Conservation (phyloP, 2,888 invertebrate genomes). For the Unio pictorum region DNA sequence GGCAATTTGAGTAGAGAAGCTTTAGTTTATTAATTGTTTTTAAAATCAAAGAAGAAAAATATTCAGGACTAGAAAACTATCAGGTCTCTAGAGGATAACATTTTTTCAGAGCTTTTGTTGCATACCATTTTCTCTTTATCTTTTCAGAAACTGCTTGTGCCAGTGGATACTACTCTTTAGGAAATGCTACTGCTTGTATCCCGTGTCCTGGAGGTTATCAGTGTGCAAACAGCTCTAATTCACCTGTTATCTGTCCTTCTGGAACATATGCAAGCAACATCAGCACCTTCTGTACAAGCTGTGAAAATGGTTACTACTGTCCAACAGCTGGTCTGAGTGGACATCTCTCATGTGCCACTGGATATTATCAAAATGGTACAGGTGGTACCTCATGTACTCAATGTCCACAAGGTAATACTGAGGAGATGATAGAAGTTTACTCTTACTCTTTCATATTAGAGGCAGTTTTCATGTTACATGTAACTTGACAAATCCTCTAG, state of each 20-base stretch:
- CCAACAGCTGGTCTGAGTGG: conserved; percentile 44
- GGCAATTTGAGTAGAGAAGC: too few relatives aligned
- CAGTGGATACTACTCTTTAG: conserved; percentile 59
- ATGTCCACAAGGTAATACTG: conserved; percentile 57
- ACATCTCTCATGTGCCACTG: conserved; percentile 50
- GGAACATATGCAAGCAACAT: conserved; percentile 48
- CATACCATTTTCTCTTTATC: background rate
- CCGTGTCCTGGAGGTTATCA: conserved; percentile 61
- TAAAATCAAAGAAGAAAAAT: too few relatives aligned
- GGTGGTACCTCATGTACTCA: conserved; percentile 50
- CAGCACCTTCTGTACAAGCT: conserved; percentile 43
- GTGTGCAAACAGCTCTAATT: conserved; percentile 37
- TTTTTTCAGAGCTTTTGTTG: background rate
- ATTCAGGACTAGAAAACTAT: background rate
- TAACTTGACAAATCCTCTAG: too few relatives aligned
- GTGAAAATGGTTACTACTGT: conserved; percentile 59
- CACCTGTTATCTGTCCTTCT: conserved; percentile 40
- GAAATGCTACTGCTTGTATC: conserved; percentile 49
- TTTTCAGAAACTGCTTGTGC: conserved; percentile 44
- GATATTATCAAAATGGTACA: conserved; percentile 51
- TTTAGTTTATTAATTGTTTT: too few relatives aligned
- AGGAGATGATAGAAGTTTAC: too few relatives aligned
- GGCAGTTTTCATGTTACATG: too few relatives aligned
- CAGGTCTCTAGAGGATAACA: background rate
- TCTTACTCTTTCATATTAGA: too few relatives aligned